A percentile compares a stretch with the other conserved stretches of the same genome.
phyloP scores from a whole-genome alignment of 2,888 invertebrate genomes.

The Oeneis ivallda region DNA sequence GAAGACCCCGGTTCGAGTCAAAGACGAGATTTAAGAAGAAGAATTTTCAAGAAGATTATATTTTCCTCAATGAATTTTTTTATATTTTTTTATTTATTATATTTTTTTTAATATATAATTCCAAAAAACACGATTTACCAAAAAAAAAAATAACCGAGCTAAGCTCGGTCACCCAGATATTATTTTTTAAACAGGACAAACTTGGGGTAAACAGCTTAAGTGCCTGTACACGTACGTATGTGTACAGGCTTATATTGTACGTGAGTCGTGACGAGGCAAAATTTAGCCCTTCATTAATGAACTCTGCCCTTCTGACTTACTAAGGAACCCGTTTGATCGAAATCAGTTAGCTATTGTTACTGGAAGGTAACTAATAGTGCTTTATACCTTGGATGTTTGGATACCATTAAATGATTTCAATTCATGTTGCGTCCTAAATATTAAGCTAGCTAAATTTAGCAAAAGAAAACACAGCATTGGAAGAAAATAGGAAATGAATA shows the following conservation, averaged over 20 bases:
- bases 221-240: background rate
- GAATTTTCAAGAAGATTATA: no score
- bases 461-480: no score
- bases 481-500: no score
- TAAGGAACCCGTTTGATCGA: conserved; percentile 25
- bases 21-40: no score
- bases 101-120: no score
- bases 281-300: conserved; percentile 24
- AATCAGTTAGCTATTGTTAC: conserved; percentile 19
- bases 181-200: no score
- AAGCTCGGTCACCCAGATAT: no score
- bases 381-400: background rate
- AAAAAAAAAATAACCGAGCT: no score
- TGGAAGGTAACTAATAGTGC: background rate
- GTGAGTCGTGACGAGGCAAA: conserved; percentile 15
- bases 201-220: background rate
- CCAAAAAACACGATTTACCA: no score
- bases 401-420: background rate
- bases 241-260: background rate
- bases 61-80: no score
- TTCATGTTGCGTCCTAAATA: background rate
- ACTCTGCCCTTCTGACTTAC: conserved; percentile 23
- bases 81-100: no score
- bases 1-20: no score
- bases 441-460: background rate